Base-by-base conservation (phyloP, 2,888 invertebrate genomes). In the Caenorhabditis zanzibari region DNA sequence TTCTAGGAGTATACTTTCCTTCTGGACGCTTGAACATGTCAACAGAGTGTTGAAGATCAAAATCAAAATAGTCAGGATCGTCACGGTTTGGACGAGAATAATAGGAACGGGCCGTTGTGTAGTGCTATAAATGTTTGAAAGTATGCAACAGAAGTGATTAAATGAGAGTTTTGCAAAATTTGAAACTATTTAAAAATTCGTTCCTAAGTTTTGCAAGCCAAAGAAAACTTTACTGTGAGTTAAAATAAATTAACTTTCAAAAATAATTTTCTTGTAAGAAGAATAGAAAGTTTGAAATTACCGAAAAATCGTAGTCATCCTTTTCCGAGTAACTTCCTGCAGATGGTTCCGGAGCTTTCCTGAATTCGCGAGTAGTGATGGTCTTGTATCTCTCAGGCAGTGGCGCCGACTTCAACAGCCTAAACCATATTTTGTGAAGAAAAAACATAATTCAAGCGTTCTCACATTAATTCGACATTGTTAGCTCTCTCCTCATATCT, bases 31-130 rank as follows among this genome's bases (percentile, higher is more conserved):
- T 86, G 85, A 87, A 92, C 85, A 92, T 69, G 64, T 90, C 87
- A n/a, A 92, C 91, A 7, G 92, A 92, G 59, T 92, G 92, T 49
- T 89, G 87, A 1, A 92, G 84, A 58, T 92, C 92, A 81, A 88
- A 92, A 74, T 92, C 92, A 72, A 92, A 92, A 71, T 92, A 92
- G 64, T 92, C 92, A n/a, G 91, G 91, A 81, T 92, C 92, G 66
- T 88, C 85, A n/a, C 91, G 68, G 63, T 88, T 89, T 38, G 91
- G 92, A 10, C 92, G 87, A 10, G 90, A 90, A 81, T 92, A 92
- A 79, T 91, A 92, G 9, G 92, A 87, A 14, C 88, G 84, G 14
- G 83, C 71, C 4, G 87, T 86, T 32, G 87, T 86, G 79, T 88
- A 88, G 49, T 68, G 59, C 88, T 88, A 19, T 52, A 85, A 69